These are phyloP conservation scores for Platycercus adscitus DNA, from an alignment of 2,113 vertebrate genomes.

Conservation along the genomic window DNA sequence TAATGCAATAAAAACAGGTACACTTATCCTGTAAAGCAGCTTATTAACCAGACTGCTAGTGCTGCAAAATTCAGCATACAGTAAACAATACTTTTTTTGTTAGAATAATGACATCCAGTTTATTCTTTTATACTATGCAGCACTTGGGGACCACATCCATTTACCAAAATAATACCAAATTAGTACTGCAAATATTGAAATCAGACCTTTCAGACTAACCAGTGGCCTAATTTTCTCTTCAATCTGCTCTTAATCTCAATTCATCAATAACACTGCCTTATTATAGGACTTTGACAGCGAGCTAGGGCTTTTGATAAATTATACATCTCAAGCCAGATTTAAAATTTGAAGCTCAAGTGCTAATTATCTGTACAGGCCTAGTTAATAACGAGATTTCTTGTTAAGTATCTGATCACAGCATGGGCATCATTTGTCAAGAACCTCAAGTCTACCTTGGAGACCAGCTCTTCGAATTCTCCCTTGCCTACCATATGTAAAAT, in stretches of 20 bases:
- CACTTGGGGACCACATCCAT: conserved; percentile 78
- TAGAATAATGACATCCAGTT: conserved; percentile 76
- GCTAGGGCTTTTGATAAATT: conserved; percentile 97
- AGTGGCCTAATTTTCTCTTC: conserved; percentile 91
- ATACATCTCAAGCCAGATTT: conserved; percentile 96
- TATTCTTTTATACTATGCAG: conserved; percentile 73
- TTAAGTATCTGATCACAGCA: conserved; percentile 99
- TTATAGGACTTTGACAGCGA: conserved; percentile 94
- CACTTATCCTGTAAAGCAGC: conserved; percentile 76
- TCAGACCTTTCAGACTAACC: conserved; percentile 86
- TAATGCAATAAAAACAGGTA: conserved; percentile 78
- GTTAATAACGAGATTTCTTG: conserved; percentile 99
- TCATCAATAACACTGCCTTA: conserved; percentile 97
- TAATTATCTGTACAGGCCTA: conserved; percentile 99
- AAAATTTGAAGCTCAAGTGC: conserved; percentile 99
- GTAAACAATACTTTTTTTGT: conserved; percentile 80
- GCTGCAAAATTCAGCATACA: conserved; percentile 73
- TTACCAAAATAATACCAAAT: conserved; percentile 92
- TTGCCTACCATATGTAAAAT: conserved; percentile 99
- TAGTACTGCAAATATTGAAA: conserved; percentile 94
- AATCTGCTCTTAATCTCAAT: conserved; percentile 96
- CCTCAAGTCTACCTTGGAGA: conserved; percentile 93
- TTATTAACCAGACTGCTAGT: conserved; percentile 79
- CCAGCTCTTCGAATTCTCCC: conserved; percentile 88
- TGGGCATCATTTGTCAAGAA: conserved; percentile 97